Base-by-base conservation (phyloP, 2,888 invertebrate species). In the Hirtodrosophila histrioides region DNA sequence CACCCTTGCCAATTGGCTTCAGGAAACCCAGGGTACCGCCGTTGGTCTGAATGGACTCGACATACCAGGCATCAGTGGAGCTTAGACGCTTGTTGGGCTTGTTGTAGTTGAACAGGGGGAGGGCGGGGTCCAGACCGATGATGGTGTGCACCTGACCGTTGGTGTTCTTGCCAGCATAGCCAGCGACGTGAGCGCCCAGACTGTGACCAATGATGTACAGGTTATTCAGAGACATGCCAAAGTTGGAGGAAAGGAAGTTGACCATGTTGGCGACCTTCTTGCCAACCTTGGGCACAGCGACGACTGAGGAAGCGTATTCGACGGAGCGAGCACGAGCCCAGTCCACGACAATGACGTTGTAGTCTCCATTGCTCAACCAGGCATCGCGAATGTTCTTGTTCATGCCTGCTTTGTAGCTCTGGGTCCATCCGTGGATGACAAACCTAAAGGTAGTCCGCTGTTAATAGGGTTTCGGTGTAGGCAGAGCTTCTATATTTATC, bases 321-420 rank as follows among this genome's bases (percentile, higher is more conserved):
- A 93, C 90, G 66, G 93, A 93, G 4, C 86, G 82, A 0, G 94
- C 93, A 5, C 93, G 93, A 1, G 91, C 92, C 94, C 94, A 94
- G 77, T 94, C 94, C 3, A 94, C 93, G 2, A 93, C 92, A 53
- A 94, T 93, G 39, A 94, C 92, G 75, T 94, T 94, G 65, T 92
- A 90, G 51, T 94, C 93, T 31, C 93, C 93, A 4, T 92, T 90
- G 63, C 92, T 92, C 12, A 94, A 89, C 76, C 93, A 94, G 0
- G 94, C 94, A 10, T 64, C 60, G 39, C 89, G 84, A 10, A 91
- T 84, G 3, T 76, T 31, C 35, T 40, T 60, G 66, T 90, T 90
- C 55, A 90, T 75, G 44, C 62, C 48, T 12, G 93, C 92, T 50
- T 90, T 89, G 33, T 93, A 93, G 84, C 92, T 92, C 83, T 93